These are phyloP conservation scores for Macrotrachela quadricornifera DNA, from an alignment of 1,140 invertebrate species.

Conservation along the genomic window DNA sequence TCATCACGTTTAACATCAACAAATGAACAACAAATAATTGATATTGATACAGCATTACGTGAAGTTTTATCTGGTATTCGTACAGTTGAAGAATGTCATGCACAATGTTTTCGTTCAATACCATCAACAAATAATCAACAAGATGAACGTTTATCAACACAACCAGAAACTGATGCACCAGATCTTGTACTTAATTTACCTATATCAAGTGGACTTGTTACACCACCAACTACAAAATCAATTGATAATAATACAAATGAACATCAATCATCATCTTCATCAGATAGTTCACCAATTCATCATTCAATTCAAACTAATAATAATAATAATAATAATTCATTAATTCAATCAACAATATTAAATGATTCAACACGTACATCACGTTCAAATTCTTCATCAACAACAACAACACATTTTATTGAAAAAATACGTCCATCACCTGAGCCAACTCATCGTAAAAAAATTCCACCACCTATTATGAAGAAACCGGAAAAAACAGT, in stretches of 20 bases:
- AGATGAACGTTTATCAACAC: slow-evolving; percentile 18
- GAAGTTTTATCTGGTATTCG: slow-evolving; percentile 23
- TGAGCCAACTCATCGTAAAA: slow-evolving; percentile 38
- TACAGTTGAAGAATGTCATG: neutral
- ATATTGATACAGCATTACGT: slow-evolving; percentile 24
- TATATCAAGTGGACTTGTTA: slow-evolving; percentile 21
- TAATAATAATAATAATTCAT: slow-evolving; percentile 2
- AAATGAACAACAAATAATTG: slow-evolving; percentile 33
- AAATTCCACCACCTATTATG: slow-evolving; percentile 45
- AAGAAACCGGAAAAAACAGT: slow-evolving; percentile 38
- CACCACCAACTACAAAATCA: slow-evolving; percentile 11
- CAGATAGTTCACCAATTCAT: slow-evolving; percentile 17
- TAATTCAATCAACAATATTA: slow-evolving; percentile 37
- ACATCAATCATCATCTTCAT: slow-evolving; percentile 17
- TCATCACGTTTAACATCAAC: neutral
- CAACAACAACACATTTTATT: too few relatives aligned
- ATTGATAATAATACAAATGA: slow-evolving; percentile 12
- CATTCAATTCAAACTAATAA: slow-evolving; percentile 12
- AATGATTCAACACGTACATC: slow-evolving; percentile 43
- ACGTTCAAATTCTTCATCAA: slow-evolving; percentile 43
- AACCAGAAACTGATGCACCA: slow-evolving; percentile 43
- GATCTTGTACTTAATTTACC: slow-evolving; percentile 72
- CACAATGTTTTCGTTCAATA: neutral
- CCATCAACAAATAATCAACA: slow-evolving; percentile 21
- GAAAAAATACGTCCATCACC: slow-evolving; percentile 3